A percentile compares a stretch with the other conserved stretches of the same genome.
Conservation (phyloP, 2,888 invertebrate genomes). For the Tethea ocularis region DNA sequence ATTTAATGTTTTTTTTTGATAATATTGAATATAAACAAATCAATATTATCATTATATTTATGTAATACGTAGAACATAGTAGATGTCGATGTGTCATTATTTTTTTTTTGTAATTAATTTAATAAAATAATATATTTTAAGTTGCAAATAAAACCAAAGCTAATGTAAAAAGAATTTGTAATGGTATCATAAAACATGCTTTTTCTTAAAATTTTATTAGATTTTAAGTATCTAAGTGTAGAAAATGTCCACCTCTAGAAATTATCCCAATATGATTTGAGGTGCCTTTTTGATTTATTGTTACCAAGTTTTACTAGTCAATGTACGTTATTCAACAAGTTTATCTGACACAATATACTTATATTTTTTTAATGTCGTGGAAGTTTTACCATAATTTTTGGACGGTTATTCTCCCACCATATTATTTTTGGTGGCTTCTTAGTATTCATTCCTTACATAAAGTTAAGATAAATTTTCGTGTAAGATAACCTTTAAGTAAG, state of each 20-base stretch:
- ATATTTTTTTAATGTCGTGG: not conserved
- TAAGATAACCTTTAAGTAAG: slow-evolving; percentile 1
- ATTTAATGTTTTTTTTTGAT: no score
- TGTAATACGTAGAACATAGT: no score
- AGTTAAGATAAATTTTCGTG: not conserved
- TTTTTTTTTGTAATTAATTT: no score
- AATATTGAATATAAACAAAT: no score
- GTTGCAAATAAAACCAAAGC: slow-evolving; percentile 12
- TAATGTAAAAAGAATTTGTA: slow-evolving; percentile 4
- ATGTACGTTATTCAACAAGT: not conserved
- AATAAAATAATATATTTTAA: not conserved
- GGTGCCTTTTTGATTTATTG: not conserved
- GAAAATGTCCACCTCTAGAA: no score
- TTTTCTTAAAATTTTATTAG: not conserved
- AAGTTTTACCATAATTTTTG: not conserved
- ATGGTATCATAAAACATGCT: not conserved
- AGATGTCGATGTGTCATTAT: not conserved
- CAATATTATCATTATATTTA: no score
- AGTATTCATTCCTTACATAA: not conserved
- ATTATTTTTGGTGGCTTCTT: not conserved
- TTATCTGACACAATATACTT: not conserved
- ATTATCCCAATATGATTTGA: no score
- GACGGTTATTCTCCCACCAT: not conserved
- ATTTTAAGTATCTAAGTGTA: no score
- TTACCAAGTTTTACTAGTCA: not conserved